Percentiles rank a stretch among this genome's conserved stretches.
phyloP scores from a whole-genome alignment of 1,140 invertebrate species.

The Anastrepha obliqua region DNA sequence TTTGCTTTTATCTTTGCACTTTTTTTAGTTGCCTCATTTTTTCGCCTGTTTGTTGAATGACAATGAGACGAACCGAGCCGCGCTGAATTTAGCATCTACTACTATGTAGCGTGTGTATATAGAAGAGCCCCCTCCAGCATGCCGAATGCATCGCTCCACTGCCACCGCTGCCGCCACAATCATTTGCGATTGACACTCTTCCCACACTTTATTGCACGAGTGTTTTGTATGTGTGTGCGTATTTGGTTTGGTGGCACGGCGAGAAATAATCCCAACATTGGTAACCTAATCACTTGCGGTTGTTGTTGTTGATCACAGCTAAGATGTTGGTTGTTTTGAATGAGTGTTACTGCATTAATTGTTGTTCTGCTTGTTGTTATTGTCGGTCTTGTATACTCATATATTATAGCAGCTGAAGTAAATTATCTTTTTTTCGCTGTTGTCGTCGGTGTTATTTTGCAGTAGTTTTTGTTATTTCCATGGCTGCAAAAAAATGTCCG shows the following conservation, averaged over 20 bases:
- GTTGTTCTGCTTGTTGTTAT: conserved; percentile 1
- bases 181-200: conserved; percentile 34
- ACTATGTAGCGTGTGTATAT: neutral
- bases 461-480: neutral
- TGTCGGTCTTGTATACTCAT: neutral
- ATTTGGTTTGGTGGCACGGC: neutral
- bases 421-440: neutral
- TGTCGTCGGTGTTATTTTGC: neutral
- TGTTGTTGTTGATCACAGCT: neutral
- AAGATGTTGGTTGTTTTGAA: neutral
- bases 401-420: conserved; percentile 3
- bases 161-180: neutral
- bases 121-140: neutral
- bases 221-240: neutral
- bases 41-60: conserved; percentile 2
- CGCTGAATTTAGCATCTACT: neutral
- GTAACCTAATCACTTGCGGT: conserved; percentile 65
- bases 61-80: neutral
- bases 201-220: conserved; percentile 49
- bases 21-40: neutral
- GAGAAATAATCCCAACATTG: conserved; percentile 66
- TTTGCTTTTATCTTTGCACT: neutral
- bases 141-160: neutral
- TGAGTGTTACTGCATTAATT: conserved; percentile 44
- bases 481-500: neutral